These are phyloP conservation scores for Corythucha ciliata DNA, from an alignment of 2,888 invertebrate genomes.

Conservation along the genomic window DNA sequence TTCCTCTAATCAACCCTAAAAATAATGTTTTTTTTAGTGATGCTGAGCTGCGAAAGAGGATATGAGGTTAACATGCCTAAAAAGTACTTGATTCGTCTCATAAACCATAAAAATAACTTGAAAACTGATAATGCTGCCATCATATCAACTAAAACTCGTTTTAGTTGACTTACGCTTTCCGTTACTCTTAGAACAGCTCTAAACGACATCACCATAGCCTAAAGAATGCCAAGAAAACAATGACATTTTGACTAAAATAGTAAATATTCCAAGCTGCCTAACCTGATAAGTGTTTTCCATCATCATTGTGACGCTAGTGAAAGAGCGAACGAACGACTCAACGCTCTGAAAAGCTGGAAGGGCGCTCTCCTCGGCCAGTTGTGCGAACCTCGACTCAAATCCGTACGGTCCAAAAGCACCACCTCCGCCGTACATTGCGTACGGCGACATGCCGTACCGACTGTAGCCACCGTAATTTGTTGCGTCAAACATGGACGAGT, in stretches of 20 bases:
- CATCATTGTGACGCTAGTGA: conserved; percentile 92
- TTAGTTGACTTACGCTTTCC: conserved; percentile 80
- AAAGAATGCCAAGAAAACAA: conserved; percentile 20
- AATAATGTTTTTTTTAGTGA: too few species aligned
- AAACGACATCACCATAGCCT: conserved; percentile 87
- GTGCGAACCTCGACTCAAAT: too few species aligned
- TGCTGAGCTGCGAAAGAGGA: too few species aligned
- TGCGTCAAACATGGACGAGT: too few species aligned
- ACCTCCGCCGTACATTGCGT: too few species aligned
- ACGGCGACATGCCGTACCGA: too few species aligned
- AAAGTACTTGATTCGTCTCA: conserved; percentile 59
- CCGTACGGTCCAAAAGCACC: too few species aligned
- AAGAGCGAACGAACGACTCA: conserved; percentile 82
- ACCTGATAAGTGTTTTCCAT: conserved; percentile 72
- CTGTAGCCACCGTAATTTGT: too few species aligned
- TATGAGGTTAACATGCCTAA: too few species aligned
- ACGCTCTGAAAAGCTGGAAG: conserved; percentile 95
- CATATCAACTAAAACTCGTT: conserved; percentile 73
- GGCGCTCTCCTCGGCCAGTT: too few species aligned
- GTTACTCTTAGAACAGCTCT: conserved; percentile 91
- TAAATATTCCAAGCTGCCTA: background rate
- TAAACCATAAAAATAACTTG: conserved; percentile 68
- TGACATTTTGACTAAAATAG: conserved; percentile 1
- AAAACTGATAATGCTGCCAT: conserved; percentile 80
- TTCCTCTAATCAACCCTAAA: too few species aligned